These are phyloP conservation scores for Nothocercus nigrocapillus DNA, from an alignment of 2,113 vertebrate genomes.

Conservation along the genomic window DNA sequence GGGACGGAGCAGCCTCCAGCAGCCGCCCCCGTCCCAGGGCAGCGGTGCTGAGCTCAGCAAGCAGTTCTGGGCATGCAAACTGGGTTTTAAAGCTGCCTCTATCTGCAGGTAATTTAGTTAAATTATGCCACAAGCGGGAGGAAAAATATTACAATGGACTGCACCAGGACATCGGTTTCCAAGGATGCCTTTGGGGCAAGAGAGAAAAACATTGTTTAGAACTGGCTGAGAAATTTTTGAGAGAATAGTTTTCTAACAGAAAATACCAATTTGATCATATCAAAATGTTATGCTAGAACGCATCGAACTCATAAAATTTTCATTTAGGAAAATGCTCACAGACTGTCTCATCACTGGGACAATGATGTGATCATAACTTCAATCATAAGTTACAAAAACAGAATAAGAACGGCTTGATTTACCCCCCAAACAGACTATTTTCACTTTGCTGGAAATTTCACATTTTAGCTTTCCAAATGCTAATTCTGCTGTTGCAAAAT, in stretches of 20 bases:
- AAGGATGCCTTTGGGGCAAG: not conserved
- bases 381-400: not conserved
- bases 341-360: not conserved
- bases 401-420: not conserved
- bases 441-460: not conserved
- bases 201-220: conserved; percentile 33
- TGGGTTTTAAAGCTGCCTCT: not conserved
- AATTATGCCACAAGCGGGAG: not conserved
- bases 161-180: not conserved
- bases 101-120: not conserved
- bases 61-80: too few relatives aligned
- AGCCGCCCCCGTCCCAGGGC: not conserved
- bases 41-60: not conserved
- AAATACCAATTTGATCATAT: not conserved
- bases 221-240: not conserved
- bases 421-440: not conserved
- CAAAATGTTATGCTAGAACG: not conserved
- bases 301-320: not conserved
- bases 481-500: not conserved
- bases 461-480: not conserved
- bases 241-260: conserved; percentile 3
- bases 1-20: not conserved
- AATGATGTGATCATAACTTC: not conserved
- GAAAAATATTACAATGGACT: not conserved
- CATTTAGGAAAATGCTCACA: not conserved